phyloP scores from a whole-genome alignment of 2,113 vertebrate genomes.

The Mus musculus region DNA sequence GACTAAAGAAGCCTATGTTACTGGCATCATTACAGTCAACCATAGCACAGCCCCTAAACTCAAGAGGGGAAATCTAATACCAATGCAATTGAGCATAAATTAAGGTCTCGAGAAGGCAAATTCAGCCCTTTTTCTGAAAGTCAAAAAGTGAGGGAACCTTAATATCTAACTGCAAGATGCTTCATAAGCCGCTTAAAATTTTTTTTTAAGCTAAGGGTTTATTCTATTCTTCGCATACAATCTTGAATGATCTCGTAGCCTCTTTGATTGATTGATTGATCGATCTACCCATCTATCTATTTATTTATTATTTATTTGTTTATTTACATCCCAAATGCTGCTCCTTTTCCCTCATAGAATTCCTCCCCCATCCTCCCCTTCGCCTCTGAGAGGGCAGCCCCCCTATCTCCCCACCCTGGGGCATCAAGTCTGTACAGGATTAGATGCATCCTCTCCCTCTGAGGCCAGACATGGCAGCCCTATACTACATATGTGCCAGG shows the following conservation, averaged over 20 bases:
- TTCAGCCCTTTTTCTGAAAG: not conserved
- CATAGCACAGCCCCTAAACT: not conserved
- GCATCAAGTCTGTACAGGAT: too few relatives aligned
- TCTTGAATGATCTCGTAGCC: not conserved
- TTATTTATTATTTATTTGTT: too few relatives aligned
- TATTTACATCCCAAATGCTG: too few relatives aligned
- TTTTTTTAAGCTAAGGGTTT: not conserved
- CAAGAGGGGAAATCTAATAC: not conserved
- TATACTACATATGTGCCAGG: too few relatives aligned
- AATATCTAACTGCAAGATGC: not conserved
- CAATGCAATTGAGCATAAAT: slow-evolving; percentile 2
- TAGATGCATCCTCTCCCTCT: too few relatives aligned
- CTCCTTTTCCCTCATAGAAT: too few relatives aligned
- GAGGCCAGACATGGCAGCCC: too few relatives aligned
- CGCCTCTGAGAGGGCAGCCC: too few relatives aligned
- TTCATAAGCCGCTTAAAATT: not conserved
- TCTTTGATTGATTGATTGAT: not conserved
- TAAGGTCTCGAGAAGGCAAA: slow-evolving; percentile 27
- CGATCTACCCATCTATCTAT: too few relatives aligned
- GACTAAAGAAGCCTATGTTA: slow-evolving; percentile 16
- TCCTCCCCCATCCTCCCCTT: too few relatives aligned
- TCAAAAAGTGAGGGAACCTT: not conserved
- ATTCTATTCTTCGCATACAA: not conserved
- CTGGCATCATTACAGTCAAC: not conserved
- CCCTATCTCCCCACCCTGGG: too few relatives aligned